Evolutionary conservation across 1,140 invertebrate species (phyloP).

Genomic region (Caerostris darwini): DNA sequence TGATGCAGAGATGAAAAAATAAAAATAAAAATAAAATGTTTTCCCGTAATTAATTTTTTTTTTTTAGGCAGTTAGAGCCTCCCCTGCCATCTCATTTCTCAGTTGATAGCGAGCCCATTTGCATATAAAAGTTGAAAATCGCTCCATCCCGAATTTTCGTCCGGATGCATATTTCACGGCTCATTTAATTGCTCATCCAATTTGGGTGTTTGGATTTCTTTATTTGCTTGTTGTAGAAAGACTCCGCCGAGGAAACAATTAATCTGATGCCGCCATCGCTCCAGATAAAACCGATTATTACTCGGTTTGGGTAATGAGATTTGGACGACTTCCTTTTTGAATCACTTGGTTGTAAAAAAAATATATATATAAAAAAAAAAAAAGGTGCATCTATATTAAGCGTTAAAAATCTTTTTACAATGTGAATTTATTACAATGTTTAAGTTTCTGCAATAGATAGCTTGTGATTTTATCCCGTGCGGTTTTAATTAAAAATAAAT

Average conservation of each 20-base stretch:
- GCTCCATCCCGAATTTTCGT: not conserved
- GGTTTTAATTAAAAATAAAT: too few relatives aligned
- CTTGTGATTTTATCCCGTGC: too few relatives aligned
- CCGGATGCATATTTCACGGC: not conserved
- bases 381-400: too few relatives aligned
- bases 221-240: not conserved
- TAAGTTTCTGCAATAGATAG: too few relatives aligned
- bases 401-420: too few relatives aligned
- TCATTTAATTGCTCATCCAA: not conserved
- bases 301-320: not conserved
- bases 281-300: not conserved
- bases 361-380: too few relatives aligned
- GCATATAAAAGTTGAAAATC: not conserved
- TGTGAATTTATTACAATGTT: too few relatives aligned
- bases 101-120: not conserved
- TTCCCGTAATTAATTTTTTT: not conserved
- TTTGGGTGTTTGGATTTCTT: not conserved
- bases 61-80: not conserved
- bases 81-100: not conserved
- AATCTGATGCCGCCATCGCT: not conserved
- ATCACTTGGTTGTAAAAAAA: too few relatives aligned
- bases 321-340: not conserved
- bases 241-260: not conserved
- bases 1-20: not conserved
- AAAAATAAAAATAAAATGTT: not conserved